Base-by-base conservation (phyloP, 2,797 vertebrate genomes). In the Liasis olivaceus region DNA sequence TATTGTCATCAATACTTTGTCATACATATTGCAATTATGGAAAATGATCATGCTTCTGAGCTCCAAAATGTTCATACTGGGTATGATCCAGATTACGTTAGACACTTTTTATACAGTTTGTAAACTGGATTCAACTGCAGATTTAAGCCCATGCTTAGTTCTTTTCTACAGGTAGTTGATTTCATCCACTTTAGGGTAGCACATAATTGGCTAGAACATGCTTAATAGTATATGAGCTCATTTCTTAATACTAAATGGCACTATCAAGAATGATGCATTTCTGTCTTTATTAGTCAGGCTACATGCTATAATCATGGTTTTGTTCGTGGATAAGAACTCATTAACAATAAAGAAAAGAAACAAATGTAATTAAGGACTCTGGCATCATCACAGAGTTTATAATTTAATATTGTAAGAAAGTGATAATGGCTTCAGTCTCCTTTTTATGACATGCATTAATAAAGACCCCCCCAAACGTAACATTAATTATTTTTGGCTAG, bases 21-120 rank as follows among this genome's bases (percentile, higher is more conserved):
- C 91, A 95, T 96, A 94, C 95, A 96, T 94, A 95, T 91, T 95
- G 91, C 92, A 95, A 94, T 91, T 91, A 91, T 56, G 94, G 94
- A 92, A 0, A 0, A 92, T n/a, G 0, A 13, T 88, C 88, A 91
- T 86, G 89, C 94, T 95, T 91, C 81, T 89, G 93, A 94, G 89
- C 91, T 93, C 95, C 90, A 94, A 89, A 96, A 96, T 85, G 20
- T 87, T 90, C 77, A 94, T 26, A 89, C 92, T 47, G 31, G 88
- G 63, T 64, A 89, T 26, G 63, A 89, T 77, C n/a, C 64, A 93
- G 69, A n/a, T 51, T 66, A 88, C 90, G n/a, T 88, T 90, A 84
- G 62, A 26, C 11, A 87, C 8, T 54, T 69, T 54, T 54, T 12
- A 54, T 47, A 5, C 51, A 8, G 51, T 28, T 54, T 54, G 9